Base-by-base conservation (phyloP, 2,113 vertebrate species). In the Anarrhichthys ocellatus region DNA sequence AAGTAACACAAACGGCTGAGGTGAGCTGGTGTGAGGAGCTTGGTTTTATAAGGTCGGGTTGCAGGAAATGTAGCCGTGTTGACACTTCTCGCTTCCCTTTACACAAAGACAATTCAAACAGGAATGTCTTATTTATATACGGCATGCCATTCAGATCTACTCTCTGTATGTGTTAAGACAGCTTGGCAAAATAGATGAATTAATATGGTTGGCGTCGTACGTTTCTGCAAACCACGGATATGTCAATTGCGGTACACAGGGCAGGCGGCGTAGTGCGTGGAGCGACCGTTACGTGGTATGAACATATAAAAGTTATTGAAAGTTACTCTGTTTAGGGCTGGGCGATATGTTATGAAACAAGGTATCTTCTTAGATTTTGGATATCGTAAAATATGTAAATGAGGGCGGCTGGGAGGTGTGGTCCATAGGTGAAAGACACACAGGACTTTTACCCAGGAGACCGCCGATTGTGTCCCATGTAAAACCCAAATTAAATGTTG, bases 61-160 rank as follows among this genome's bases (percentile, higher is more conserved):
- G 32, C 73, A 62, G 73, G 59, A 81, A 61, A 73, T 70, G 54
- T 13, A 73, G 68, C 78, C 22, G 34, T 80, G 76, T 80, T 84
- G 82, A 84, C 66, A 50, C 81, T 65, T 65, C 10, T 11, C 17
- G 27, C 63, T 83, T 83, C 70, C 58, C 34, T 71, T 48, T 50
- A 76, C 58, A 72, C 48, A 38, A 40, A 59, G 58, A 64, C 42
- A 10, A 61, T 36, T 62, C 32, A 77, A 73, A 72, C 67, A 78
- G 67, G 50, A 78, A 77, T 34, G 59, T 24, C 36, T 44, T 69
- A 81, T 81, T 68, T 74, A 74, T 61, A 40, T 0, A 81, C 71
- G 52, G 32, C 29, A 13, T 20, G n/a, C 29, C 14, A 5, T 61
- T 52, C 27, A n/a, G n/a, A 36, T 66, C 52, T 50, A 32, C 64